Evolutionary conservation across 1,140 invertebrate genomes (phyloP), one percentile per base, ranked within the genome.

Genomic region (Diabrotica virgifera): DNA sequence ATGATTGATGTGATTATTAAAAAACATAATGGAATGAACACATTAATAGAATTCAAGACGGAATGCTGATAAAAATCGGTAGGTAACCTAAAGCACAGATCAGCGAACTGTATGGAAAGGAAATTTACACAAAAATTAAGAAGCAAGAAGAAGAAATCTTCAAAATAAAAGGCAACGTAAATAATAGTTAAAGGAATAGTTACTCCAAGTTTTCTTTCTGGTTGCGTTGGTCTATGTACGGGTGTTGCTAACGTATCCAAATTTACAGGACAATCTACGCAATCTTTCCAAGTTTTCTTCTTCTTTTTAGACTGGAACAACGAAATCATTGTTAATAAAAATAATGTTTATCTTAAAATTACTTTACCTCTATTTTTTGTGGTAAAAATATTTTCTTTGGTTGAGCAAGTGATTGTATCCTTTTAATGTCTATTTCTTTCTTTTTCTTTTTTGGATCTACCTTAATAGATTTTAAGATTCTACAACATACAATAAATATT

Each of bases 331-430:
- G 24, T 24, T 24, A 24, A 2, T 24, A 24, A 24, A 24, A 24
- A 24, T 24, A 24, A 24, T 24, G 24, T 24, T 24, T 24, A 24
- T 24, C 24, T 1, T 24, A 24, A 24, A 24, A 24, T 24, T 24
- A 24, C 1, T 24, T 46, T 46, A 46, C 40, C 40, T 46, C 40
- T 46, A 10, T 46, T 59, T 52, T 51, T 24, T 11, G 11, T 9
- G 63, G 63, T 5, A 37, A 2, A 14, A 36, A 52, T 5, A 52
- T 5, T 59, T 58, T 64, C 12, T 64, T 64, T 9, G 63, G 55
- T 36, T 51, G 38, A 6, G 63, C 55, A 11, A 64, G n/a, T 36
- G 11, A 40, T 51, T 59, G n/a, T 6, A 64, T 5, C 53, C 52
- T 50, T 52, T 64, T 54, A 6, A 59, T 50, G 6, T 12, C 53